Conservation (phyloP, 2,888 invertebrate species). For the Diaperis boleti region DNA sequence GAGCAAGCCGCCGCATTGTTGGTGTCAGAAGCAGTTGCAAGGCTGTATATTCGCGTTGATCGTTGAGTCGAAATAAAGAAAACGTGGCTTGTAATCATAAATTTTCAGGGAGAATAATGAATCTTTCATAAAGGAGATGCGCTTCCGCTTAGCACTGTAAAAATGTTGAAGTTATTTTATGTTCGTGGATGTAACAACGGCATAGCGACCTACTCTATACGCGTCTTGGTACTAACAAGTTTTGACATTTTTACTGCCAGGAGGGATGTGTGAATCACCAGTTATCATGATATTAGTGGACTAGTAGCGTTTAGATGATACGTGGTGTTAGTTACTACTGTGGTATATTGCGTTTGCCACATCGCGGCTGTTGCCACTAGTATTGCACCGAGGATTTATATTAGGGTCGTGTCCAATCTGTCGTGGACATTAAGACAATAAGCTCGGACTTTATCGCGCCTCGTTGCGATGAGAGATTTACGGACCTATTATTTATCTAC, state of each 20-base stretch:
- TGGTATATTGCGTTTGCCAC: constrained; percentile 39
- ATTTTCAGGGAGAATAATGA: constrained; percentile 47
- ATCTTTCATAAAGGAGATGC: constrained; percentile 46
- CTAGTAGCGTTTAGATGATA: constrained; percentile 39
- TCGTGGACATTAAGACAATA: constrained; percentile 62
- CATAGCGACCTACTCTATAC: constrained; percentile 35
- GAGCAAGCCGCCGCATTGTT: too few species aligned
- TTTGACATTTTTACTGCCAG: constrained; percentile 50
- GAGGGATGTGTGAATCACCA: constrained; percentile 51
- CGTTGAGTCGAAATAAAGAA: background rate
- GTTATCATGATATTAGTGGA: constrained; percentile 45
- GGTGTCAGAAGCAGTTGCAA: too few species aligned
- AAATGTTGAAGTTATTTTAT: constrained; percentile 48
- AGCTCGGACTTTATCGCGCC: constrained; percentile 58
- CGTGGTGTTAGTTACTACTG: constrained; percentile 42
- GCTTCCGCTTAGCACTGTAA: constrained; percentile 44
- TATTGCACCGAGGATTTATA: constrained; percentile 57
- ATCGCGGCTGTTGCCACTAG: constrained; percentile 45
- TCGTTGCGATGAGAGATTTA: constrained; percentile 57
- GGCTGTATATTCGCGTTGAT: constrained; percentile 9
- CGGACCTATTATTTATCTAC: constrained; percentile 32
- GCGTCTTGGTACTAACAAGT: constrained; percentile 36
- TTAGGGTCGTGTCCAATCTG: constrained; percentile 62
- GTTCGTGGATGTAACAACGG: constrained; percentile 20
- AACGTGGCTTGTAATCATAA: constrained; percentile 38